phyloP scores from a whole-genome alignment of 1,140 invertebrate genomes.

The Drosophila elegans region DNA sequence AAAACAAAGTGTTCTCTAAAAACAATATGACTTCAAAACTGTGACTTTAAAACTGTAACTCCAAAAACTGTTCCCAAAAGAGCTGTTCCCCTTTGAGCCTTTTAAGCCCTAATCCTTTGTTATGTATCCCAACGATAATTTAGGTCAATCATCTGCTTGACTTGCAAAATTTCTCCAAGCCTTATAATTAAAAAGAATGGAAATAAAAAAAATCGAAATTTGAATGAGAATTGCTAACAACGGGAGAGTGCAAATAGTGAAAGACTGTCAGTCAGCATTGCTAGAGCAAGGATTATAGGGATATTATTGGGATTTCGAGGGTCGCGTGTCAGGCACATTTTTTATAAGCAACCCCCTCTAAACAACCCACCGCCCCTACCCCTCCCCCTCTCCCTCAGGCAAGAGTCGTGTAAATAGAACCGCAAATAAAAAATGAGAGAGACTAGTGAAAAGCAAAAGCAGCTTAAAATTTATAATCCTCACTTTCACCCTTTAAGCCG shows the following conservation, averaged over 20 bases:
- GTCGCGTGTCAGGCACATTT: slow-evolving; percentile 78
- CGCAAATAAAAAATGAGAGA: slow-evolving; percentile 69
- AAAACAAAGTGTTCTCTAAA: neutral
- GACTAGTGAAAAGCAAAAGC: slow-evolving; percentile 73
- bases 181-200: slow-evolving; percentile 52
- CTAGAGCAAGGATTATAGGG: slow-evolving; percentile 56
- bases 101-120: slow-evolving; percentile 28
- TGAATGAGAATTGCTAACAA: slow-evolving; percentile 68
- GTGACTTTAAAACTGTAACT: neutral
- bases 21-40: neutral
- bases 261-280: slow-evolving; percentile 36
- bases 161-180: slow-evolving; percentile 59
- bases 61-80: neutral
- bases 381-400: neutral
- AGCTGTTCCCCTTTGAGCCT: slow-evolving; percentile 11
- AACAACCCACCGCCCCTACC: slow-evolving; percentile 6
- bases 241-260: slow-evolving; percentile 39
- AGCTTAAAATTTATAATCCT: slow-evolving; percentile 82
- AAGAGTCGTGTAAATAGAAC: slow-evolving; percentile 59
- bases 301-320: slow-evolving; percentile 67
- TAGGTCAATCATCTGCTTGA: slow-evolving; percentile 77
- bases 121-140: slow-evolving; percentile 36
- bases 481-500: slow-evolving; percentile 77
- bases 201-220: slow-evolving; percentile 46
- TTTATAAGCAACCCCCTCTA: slow-evolving; percentile 52